Base-by-base conservation (phyloP, 2,888 invertebrate genomes). In the Drosophila sordidula region DNA sequence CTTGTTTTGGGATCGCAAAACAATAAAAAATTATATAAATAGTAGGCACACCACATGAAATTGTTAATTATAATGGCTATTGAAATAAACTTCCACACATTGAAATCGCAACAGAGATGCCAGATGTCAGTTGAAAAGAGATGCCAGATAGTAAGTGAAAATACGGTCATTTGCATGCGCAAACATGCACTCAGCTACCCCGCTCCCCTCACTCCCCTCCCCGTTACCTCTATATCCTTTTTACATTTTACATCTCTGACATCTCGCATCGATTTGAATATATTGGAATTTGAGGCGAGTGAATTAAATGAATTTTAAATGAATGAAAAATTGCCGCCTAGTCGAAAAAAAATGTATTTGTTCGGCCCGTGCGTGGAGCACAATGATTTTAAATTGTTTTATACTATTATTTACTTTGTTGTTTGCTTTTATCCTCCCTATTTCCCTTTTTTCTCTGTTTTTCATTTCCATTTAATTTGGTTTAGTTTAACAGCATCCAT, bases 61-160 rank as follows among this genome's bases (percentile, higher is more conserved):
- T 78, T 70, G 87, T 88, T 87, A 87, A 88, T 83, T 83, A 84
- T 84, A 84, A 69, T 72, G 66, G 52, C 75, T 83, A 86, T 84
- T 72, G 89, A 75, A 76, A 71, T 56, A 49, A 70, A 86, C 66
- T 68, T 51, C 4, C 26, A 45, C 52, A 56, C 34, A 57, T 9
- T 16, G 39, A 4, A 16, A 39, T 8, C n/a, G 29, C 18, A n/a
- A 39, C 11, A 26, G 14, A 14, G 52, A 16, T 45, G 29, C 11
- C n/a, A 9, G 14, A 25, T 12, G 34, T 5, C 14, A 45, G 51
- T 18, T 25, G 22, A n/a, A 29, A 4, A 42, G 42, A 41, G 68
- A 51, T 58, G 18, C 32, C n/a, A 44, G 51, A 44, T 61, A 51
- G 55, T 12, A 26, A 11, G 22, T 39, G 26, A 47, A 61, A 55